These are phyloP conservation scores for Porites rus DNA, from an alignment of 92 coral and sea anemone genomes.

Conservation along the genomic window DNA sequence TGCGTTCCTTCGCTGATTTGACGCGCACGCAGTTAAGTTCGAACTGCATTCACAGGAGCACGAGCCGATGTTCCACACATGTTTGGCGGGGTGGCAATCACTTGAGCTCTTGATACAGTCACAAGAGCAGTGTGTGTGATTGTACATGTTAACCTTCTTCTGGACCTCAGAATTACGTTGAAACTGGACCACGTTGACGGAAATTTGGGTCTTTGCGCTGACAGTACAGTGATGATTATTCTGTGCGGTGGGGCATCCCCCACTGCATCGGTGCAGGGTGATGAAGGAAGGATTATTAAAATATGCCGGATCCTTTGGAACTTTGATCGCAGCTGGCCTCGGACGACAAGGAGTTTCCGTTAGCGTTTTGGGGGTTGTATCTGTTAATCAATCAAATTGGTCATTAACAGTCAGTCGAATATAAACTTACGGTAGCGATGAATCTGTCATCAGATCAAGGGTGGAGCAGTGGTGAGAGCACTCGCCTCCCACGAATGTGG, in stretches of 20 bases:
- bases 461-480: no score
- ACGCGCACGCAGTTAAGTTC: conserved; percentile 15
- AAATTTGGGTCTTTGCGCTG: conserved; percentile 14
- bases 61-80: conserved; percentile 1
- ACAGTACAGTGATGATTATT: conserved; percentile 51
- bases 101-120: conserved; percentile 55
- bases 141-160: neutral
- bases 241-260: conserved; percentile 31
- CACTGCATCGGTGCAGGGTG: conserved; percentile 52
- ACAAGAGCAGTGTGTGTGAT: conserved; percentile 63
- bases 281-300: conserved; percentile 5
- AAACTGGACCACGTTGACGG: neutral
- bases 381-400: conserved; percentile 6
- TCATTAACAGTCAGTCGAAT: neutral
- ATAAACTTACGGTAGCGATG: neutral
- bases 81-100: conserved; percentile 49
- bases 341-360: neutral
- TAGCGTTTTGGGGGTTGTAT: neutral
- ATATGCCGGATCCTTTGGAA: conserved; percentile 8
- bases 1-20: conserved; percentile 5
- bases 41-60: conserved; percentile 49
- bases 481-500: no score
- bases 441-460: neutral
- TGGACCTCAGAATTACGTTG: no score
- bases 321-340: conserved; percentile 5